Conservation (phyloP, 1,140 invertebrate species). For the Stegodyphus dumicola region DNA sequence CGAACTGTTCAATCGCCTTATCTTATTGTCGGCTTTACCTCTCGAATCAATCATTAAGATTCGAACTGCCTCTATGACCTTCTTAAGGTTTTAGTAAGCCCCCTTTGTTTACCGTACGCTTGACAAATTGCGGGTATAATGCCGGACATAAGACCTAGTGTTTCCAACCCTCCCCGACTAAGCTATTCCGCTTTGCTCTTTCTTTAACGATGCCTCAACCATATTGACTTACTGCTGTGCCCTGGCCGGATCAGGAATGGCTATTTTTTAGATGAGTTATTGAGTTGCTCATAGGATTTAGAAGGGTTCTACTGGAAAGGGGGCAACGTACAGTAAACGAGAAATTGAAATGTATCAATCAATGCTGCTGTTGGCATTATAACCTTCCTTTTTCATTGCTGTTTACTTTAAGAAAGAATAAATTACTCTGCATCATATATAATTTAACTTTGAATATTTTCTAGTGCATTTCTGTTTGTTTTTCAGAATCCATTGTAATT, state of each 20-base stretch:
- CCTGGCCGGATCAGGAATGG: not conserved
- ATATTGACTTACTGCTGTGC: conserved; percentile 1
- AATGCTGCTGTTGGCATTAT: not conserved
- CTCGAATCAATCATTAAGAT: conserved; percentile 22
- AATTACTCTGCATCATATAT: no score
- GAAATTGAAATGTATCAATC: not conserved
- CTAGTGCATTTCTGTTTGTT: no score
- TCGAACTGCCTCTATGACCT: conserved; percentile 20
- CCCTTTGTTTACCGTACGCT: conserved; percentile 11
- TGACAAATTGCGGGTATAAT: conserved; percentile 50
- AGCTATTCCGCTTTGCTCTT: not conserved
- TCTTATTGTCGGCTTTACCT: not conserved
- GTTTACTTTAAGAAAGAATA: no score
- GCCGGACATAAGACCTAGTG: conserved; percentile 26
- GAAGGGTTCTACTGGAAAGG: no score
- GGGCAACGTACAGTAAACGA: no score
- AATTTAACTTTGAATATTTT: no score
- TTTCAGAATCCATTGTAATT: no score
- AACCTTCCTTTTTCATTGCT: no score
- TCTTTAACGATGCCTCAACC: not conserved
- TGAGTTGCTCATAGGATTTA: not conserved
- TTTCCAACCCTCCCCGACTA: not conserved
- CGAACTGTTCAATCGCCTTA: conserved; percentile 6
- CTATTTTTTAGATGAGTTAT: conserved; percentile 33
- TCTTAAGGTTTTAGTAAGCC: conserved; percentile 3